Conservation (phyloP, 2,888 invertebrate genomes). For the Cremastobaeus sp. region DNA sequence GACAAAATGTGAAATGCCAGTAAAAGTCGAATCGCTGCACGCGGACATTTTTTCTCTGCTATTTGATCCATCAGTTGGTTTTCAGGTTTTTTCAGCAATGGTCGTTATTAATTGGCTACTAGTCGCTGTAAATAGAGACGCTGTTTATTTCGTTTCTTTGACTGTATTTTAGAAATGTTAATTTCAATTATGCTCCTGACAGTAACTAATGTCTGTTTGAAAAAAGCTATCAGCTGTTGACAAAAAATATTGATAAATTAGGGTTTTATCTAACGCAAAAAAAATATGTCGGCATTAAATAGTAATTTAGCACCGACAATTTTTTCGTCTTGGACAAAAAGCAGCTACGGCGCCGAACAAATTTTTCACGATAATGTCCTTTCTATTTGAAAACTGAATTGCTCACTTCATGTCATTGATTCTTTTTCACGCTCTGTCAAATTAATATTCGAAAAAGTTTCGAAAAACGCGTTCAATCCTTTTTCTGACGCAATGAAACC, state of each 20-base stretch:
- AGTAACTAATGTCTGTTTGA: conserved; percentile 22
- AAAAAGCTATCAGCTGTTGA: conserved; percentile 12
- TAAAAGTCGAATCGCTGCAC: not conserved
- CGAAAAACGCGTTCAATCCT: too few relatives aligned
- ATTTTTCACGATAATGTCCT: too few relatives aligned
- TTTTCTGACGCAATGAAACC: too few relatives aligned
- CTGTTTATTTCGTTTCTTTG: conserved; percentile 11
- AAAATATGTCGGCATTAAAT: conserved; percentile 36
- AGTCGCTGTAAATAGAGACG: conserved; percentile 3
- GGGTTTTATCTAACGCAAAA: conserved; percentile 23
- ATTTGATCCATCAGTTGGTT: conserved; percentile 22
- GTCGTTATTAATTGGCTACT: conserved; percentile 24
- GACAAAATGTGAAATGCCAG: not conserved
- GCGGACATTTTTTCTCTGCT: too few relatives aligned
- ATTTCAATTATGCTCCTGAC: conserved; percentile 28
- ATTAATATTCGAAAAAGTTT: too few relatives aligned
- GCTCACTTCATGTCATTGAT: too few relatives aligned
- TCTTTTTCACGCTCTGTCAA: too few relatives aligned
- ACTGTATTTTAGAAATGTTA: conserved; percentile 19
- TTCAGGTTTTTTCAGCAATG: conserved; percentile 9
- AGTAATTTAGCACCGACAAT: conserved; percentile 24
- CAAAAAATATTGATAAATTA: conserved; percentile 34
- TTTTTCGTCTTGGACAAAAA: conserved; percentile 16
- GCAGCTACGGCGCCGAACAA: too few relatives aligned
- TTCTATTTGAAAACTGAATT: too few relatives aligned